Evolutionary conservation across 2,113 vertebrate species (phyloP).

Genomic region (Saguinus midas): DNA sequence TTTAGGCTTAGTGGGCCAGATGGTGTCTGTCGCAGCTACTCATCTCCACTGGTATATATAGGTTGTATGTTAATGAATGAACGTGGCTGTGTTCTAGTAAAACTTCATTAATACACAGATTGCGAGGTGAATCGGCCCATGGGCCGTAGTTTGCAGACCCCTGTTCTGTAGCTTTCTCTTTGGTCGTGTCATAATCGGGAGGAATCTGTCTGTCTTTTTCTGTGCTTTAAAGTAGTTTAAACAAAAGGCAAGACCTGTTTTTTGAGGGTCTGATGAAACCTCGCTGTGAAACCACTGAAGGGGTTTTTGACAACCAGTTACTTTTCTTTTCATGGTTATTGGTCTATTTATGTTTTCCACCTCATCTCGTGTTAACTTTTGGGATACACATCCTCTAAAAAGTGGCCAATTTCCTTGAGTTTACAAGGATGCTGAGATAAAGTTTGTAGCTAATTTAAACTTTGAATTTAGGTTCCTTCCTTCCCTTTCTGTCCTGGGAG

Average conservation of each 20-base stretch:
- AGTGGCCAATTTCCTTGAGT: background rate
- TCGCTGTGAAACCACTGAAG: background rate
- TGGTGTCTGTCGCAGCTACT: rapidly evolving
- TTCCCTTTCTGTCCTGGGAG: background rate
- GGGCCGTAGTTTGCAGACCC: background rate
- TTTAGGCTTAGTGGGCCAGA: background rate
- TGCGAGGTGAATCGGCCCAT: background rate
- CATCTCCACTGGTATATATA: background rate
- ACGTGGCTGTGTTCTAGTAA: background rate
- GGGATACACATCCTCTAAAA: background rate
- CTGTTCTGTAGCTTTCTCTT: background rate
- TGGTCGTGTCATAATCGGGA: background rate
- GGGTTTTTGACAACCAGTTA: background rate
- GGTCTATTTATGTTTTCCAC: background rate
- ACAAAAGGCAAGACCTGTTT: too few relatives aligned
- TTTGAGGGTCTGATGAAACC: background rate
- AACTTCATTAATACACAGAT: background rate
- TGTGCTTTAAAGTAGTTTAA: background rate
- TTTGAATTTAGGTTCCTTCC: background rate
- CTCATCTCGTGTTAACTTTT: background rate
- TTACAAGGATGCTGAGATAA: background rate
- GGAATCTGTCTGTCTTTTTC: background rate
- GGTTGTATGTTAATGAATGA: rapidly evolving
- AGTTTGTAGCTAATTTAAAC: background rate
- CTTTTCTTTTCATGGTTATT: background rate